A percentile compares a stretch with the other conserved stretches of the same genome.
These are phyloP conservation scores for Oscheius sp. DNA, from an alignment of 2,888 invertebrate species.

Conservation along the genomic window DNA sequence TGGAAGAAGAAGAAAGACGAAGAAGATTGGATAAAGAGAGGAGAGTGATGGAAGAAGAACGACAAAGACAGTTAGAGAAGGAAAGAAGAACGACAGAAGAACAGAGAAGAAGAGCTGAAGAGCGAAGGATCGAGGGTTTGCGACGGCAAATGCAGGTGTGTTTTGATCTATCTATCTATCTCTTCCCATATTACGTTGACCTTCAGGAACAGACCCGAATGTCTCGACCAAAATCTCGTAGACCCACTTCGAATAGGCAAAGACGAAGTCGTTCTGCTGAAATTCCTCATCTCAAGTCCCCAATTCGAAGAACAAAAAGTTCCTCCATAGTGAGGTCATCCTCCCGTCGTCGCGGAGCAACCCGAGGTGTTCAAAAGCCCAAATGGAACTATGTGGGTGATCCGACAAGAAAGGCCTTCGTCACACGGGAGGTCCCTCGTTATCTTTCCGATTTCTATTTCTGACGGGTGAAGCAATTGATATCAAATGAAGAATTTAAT, in stretches of 20 bases:
- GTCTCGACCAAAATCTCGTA: neutral
- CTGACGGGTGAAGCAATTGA: neutral
- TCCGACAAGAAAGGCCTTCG: conserved; percentile 26
- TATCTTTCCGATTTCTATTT: conserved; percentile 32
- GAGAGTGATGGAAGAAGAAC: conserved; percentile 5
- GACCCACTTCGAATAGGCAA: neutral
- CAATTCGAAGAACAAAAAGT: neutral
- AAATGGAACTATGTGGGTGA: conserved; percentile 31
- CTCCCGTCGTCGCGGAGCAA: conserved; percentile 14
- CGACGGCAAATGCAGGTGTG: neutral
- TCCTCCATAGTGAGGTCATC: neutral
- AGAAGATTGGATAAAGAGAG: conserved; percentile 18
- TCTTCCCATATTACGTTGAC: neutral
- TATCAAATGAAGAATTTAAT: neutral
- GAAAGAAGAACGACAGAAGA: conserved; percentile 18
- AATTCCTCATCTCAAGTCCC: neutral
- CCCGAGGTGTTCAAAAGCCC: neutral
- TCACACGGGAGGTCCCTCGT: conserved; percentile 2
- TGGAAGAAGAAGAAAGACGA: conserved; percentile 7
- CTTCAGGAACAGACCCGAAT: neutral
- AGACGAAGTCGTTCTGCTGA: conserved; percentile 1
- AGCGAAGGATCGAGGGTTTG: neutral
- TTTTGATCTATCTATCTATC: neutral
- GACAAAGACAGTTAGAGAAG: neutral
- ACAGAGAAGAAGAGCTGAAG: conserved; percentile 3